Evolutionary conservation across 2,888 invertebrate genomes (phyloP).

Genomic region (Pachliopta kotzebuea): DNA sequence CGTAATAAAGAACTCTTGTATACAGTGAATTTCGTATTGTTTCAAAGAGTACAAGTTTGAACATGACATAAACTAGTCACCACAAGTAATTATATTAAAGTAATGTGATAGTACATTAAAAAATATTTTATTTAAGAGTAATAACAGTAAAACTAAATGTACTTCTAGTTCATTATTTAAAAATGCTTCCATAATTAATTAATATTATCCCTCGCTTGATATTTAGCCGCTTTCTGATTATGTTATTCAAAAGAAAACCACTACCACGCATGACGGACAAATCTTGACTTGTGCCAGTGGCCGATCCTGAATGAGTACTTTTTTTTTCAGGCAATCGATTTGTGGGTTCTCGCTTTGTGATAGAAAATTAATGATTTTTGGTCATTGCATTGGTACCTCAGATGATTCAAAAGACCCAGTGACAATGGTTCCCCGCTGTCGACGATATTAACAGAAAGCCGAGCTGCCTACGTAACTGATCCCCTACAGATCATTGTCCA

Average conservation of each 20-base stretch:
- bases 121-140: background rate
- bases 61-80: conserved; percentile 3
- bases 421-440: conserved; percentile 79
- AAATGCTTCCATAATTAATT: background rate
- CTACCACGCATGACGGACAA: conserved; percentile 47
- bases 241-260: conserved; percentile 69
- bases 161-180: background rate
- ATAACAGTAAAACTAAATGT: background rate
- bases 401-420: conserved; percentile 62
- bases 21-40: conserved; percentile 12
- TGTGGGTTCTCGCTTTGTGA: conserved; percentile 79
- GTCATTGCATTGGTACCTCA: conserved; percentile 69
- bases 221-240: background rate
- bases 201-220: background rate
- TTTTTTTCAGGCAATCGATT: conserved; percentile 74
- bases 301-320: conserved; percentile 66
- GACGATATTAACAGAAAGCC: conserved; percentile 73
- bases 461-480: conserved; percentile 70
- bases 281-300: conserved; percentile 65
- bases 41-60: conserved; percentile 9
- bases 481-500: conserved; percentile 62
- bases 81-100: too few species aligned
- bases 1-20: conserved; percentile 18
- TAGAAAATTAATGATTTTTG: conserved; percentile 80
- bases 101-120: background rate